phyloP scores from a whole-genome alignment of 2,113 vertebrate species.

The Noctilio leporinus region DNA sequence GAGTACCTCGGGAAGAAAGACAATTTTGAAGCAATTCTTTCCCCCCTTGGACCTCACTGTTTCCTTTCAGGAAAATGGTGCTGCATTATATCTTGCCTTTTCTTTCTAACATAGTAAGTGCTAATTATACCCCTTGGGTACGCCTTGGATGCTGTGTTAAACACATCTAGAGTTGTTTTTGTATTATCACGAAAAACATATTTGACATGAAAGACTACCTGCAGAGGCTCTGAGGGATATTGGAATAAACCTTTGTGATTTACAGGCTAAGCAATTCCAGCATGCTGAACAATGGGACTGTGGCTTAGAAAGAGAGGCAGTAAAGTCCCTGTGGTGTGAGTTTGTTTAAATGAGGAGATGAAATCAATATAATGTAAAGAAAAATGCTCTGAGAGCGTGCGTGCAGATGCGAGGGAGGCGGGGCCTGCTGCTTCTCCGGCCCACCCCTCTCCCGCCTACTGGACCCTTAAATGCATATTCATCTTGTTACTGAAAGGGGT shows the following conservation, averaged over 20 bases:
- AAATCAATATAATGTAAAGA: slow-evolving; percentile 18
- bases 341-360: slow-evolving; percentile 9
- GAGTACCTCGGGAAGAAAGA: slow-evolving; percentile 26
- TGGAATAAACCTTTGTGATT: slow-evolving; percentile 28
- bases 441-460: background rate
- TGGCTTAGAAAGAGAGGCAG: background rate
- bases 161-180: slow-evolving; percentile 63
- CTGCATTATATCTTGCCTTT: slow-evolving; percentile 5
- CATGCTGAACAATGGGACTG: background rate
- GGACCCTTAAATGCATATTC: background rate
- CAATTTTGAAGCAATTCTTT: background rate
- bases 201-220: slow-evolving; percentile 38
- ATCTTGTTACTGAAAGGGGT: background rate
- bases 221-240: slow-evolving; percentile 4
- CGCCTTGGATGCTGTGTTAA: slow-evolving; percentile 54
- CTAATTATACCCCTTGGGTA: slow-evolving; percentile 67
- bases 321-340: background rate
- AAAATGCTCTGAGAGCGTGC: background rate
- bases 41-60: background rate
- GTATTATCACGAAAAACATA: slow-evolving; percentile 53
- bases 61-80: background rate
- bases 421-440: background rate
- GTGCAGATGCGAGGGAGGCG: too few species aligned
- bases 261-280: background rate
- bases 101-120: slow-evolving; percentile 16